Evolutionary conservation across 2,113 vertebrate species (phyloP), one percentile per base, ranked within the genome.

Genomic region (Podiceps cristatus): DNA sequence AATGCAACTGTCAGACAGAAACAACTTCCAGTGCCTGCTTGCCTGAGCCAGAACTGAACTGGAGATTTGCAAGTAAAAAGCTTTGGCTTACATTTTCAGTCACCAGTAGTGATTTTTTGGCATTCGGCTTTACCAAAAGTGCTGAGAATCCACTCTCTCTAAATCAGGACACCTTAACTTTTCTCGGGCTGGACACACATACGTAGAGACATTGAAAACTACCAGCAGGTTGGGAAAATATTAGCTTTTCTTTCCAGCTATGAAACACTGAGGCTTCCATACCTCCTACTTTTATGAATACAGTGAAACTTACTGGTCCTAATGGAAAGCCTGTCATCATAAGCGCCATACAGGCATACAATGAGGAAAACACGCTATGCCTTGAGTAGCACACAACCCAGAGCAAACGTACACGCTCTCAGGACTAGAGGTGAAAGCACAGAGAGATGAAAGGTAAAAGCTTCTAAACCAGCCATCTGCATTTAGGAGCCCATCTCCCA

Each of bases 1-100:
- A 59, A 92, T 97, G 85, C 78, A 92, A 95, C 94, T 82, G 81
- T 96, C 91, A 93, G 89, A 90, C 85, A 94, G 93, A 87, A 96
- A 88, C 86, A 76, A 94, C 81, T 94, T 96, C 81, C 95, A 96
- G 62, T 92, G 80, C 78, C 87, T 90, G 85, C 62, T 95, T 91
- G 35, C 81, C 80, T 93, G 94, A 94, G 96, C 97, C 96, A 96
- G 93, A 88, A 96, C 69, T 79, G 94, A 94, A 78, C 80, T 49
- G 91, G 84, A 89, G 81, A 91, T 96, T 90, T 96, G 81, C 80
- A 93, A 97, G 60, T 95, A 64, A 91, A 96, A 95, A 86, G 74
- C 74, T 93, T 85, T 96, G 96, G 94, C 91, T 89, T 69, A 69
- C 58, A 44, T 74, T 94, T 91, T 69, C 69, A 44, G 13, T 89